Evolutionary conservation across 2,797 vertebrate genomes (phyloP).

Genomic region (Carduelis carduelis): DNA sequence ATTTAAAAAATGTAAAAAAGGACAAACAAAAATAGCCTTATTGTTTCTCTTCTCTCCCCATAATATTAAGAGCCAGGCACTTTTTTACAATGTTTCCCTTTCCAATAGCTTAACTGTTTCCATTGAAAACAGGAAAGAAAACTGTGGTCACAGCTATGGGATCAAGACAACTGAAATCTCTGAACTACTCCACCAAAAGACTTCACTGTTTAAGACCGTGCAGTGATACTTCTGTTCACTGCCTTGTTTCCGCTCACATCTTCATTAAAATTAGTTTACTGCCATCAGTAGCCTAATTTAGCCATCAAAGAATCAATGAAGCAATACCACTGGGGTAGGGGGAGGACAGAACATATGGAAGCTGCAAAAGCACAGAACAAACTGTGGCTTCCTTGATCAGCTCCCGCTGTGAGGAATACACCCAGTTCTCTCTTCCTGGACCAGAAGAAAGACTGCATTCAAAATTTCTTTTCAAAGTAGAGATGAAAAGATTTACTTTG

Average conservation of each 20-base stretch:
- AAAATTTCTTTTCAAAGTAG: constrained; percentile 36
- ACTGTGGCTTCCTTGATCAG: background rate
- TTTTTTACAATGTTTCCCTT: background rate
- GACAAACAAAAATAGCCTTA: background rate
- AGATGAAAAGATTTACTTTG: constrained; percentile 65
- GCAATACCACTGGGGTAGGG: background rate
- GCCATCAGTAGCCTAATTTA: background rate
- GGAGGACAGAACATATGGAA: background rate
- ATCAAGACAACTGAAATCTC: background rate
- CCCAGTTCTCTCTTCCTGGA: background rate
- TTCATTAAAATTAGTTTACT: background rate
- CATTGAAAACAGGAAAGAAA: background rate
- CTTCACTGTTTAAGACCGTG: background rate
- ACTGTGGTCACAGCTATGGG: background rate
- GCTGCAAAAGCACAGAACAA: background rate
- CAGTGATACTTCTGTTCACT: background rate
- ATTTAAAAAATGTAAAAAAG: background rate
- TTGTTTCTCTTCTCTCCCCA: background rate
- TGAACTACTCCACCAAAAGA: background rate
- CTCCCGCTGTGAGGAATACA: background rate
- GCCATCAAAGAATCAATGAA: background rate
- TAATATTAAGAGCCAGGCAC: background rate
- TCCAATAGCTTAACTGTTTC: background rate
- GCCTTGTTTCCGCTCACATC: background rate
- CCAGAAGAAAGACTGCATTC: background rate